Base-by-base conservation (phyloP, 1,140 invertebrate genomes). In the Muscidifurax raptorellus region DNA sequence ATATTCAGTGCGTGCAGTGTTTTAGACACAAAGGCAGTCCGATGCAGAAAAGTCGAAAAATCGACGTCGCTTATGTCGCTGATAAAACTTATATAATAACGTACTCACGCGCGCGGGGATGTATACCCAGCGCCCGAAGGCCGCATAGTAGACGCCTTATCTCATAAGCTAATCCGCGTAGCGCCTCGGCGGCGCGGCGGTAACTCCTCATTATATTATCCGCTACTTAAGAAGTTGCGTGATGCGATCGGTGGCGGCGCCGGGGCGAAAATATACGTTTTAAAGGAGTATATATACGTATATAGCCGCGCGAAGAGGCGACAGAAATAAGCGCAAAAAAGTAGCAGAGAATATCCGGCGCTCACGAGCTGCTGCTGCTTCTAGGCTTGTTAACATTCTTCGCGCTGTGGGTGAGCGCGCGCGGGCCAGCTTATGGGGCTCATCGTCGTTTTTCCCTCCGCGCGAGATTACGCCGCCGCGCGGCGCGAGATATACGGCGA, bases 361-460 rank as follows among this genome's bases (percentile, higher is more conserved):
- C 80, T 69, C 64, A 67, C 80, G 36, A 84, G 85, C 82, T 80
- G 82, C 83, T 30, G 52, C 15, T 12, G 67, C 69, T 82, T 72
- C 30, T 85, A 78, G 84, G 86, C 89, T 90, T 90, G 89, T 90
- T 90, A 90, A 90, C 87, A 90, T 90, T 90, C 89, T 90, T 89
- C 86, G 87, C 88, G 86, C 87, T 87, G 86, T 88, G 87, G 88
- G 86, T 87, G 87, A 85, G 86, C 86, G 83, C 80, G 28, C 15
- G 32, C 18, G 77, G 25, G 40, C 27, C 44, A 52, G 66, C 75
- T 71, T 71, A 44, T 44, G 80, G 72, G 30, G 30, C 59, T 71
- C 82, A 44, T 81, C 59, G 47, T 71, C 27, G 64, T 32, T 81
- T 83, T 85, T 83, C 64, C 80, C 83, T 52, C 36, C 18, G n/a